Percentiles rank a stretch among this genome's conserved stretches.
Evolutionary conservation across 2,888 invertebrate genomes (phyloP).

Genomic region (Emmelina monodactyla): DNA sequence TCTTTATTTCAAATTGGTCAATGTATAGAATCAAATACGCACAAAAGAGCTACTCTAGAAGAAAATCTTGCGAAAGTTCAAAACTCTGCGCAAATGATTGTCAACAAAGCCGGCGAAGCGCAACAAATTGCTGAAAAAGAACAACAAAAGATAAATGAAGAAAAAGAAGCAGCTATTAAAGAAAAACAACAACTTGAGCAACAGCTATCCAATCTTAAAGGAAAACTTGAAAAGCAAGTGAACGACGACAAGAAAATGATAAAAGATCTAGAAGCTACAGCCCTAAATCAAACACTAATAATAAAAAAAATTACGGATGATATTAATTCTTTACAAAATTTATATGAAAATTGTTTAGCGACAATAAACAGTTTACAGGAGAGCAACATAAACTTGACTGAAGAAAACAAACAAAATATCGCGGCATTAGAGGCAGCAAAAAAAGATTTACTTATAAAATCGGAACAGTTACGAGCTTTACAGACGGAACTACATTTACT

Average conservation of each 20-base stretch:
- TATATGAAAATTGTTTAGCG: conserved; percentile 28
- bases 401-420: conserved; percentile 22
- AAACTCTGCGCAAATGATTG: conserved; percentile 42
- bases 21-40: conserved; percentile 27
- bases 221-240: conserved; percentile 32
- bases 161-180: conserved; percentile 44
- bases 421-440: conserved; percentile 22
- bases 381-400: conserved; percentile 3
- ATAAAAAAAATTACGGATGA: conserved; percentile 38
- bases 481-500: conserved; percentile 25
- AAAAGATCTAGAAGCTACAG: conserved; percentile 38
- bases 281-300: conserved; percentile 41
- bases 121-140: conserved; percentile 45
- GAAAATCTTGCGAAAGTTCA: conserved; percentile 38
- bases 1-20: conserved; percentile 37
- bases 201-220: conserved; percentile 33
- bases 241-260: conserved; percentile 29
- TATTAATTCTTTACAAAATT: conserved; percentile 26
- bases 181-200: conserved; percentile 31
- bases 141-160: conserved; percentile 41
- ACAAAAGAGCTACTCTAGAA: conserved; percentile 30
- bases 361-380: conserved; percentile 4
- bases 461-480: conserved; percentile 25
- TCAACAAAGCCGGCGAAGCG: conserved; percentile 49
- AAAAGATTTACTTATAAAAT: conserved; percentile 25